These are phyloP conservation scores for Choristoneura fumiferana DNA, from an alignment of 1,140 invertebrate species.

Conservation along the genomic window DNA sequence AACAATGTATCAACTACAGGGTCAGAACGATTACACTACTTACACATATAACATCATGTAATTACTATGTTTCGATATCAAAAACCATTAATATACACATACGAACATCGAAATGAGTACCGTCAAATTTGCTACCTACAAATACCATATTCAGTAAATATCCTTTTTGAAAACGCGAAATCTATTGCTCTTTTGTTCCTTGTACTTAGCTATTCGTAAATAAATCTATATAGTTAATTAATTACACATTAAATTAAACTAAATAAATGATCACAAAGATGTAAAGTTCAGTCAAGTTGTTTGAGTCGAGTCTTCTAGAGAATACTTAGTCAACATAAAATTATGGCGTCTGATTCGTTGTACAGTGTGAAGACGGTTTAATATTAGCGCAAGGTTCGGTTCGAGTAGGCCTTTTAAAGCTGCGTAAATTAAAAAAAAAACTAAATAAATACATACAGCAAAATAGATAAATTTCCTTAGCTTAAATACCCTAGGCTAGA, in stretches of 20 bases:
- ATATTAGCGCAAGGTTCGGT: no score
- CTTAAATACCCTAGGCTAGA: neutral
- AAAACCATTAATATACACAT: slow-evolving; percentile 41
- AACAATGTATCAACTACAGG: slow-evolving; percentile 9
- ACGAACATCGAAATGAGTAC: slow-evolving; percentile 52
- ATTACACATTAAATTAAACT: neutral
- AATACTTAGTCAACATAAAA: neutral
- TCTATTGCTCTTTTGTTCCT: neutral
- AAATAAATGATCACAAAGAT: slow-evolving; percentile 14
- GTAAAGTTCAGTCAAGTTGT: neutral
- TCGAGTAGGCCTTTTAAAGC: slow-evolving; percentile 3
- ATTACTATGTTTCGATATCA: slow-evolving; percentile 12
- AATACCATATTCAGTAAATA: slow-evolving; percentile 41
- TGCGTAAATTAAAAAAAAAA: neutral
- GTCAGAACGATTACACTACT: slow-evolving; percentile 7
- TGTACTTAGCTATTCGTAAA: slow-evolving; percentile 16
- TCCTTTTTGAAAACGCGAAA: neutral
- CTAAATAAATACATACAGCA: slow-evolving; percentile 47
- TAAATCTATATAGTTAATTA: slow-evolving; percentile 9
- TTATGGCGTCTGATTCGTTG: slow-evolving; percentile 12
- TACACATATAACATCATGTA: slow-evolving; percentile 18
- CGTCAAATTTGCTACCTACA: slow-evolving; percentile 70
- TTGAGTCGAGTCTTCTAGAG: neutral
- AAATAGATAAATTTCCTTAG: slow-evolving; percentile 32
- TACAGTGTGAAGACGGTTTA: slow-evolving; percentile 2